phyloP scores from a whole-genome alignment of 2,113 vertebrate genomes.

The Pseudopipra pipra region DNA sequence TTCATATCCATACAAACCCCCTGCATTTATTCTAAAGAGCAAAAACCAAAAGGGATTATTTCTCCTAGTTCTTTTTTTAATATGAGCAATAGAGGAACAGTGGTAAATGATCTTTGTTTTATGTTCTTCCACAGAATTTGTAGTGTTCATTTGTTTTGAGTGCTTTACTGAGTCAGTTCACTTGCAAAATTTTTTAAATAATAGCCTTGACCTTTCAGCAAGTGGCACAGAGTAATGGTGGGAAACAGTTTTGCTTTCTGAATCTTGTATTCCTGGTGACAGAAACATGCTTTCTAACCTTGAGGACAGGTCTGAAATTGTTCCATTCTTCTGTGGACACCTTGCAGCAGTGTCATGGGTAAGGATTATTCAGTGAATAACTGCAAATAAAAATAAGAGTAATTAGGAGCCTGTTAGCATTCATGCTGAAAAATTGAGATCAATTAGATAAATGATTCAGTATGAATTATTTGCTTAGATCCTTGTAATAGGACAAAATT shows the following conservation, averaged over 20 bases:
- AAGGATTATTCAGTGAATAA: neutral
- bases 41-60: neutral
- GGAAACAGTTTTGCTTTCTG: neutral
- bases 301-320: neutral
- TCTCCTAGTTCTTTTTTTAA: neutral
- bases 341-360: neutral
- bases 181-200: neutral
- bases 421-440: neutral
- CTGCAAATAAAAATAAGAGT: neutral
- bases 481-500: neutral
- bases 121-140: neutral
- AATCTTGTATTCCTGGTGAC: neutral
- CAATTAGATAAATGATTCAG: conserved; percentile 13
- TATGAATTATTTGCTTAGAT: conserved; percentile 9
- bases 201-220: neutral
- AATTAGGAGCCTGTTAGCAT: neutral
- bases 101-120: neutral
- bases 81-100: neutral
- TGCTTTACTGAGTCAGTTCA: neutral
- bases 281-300: neutral
- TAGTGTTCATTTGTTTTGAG: neutral
- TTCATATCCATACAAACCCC: neutral
- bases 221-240: neutral
- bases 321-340: neutral
- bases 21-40: conserved; percentile 38